phyloP scores from a whole-genome alignment of 2,113 vertebrate species.

The Oxygymnocypris stewartii region DNA sequence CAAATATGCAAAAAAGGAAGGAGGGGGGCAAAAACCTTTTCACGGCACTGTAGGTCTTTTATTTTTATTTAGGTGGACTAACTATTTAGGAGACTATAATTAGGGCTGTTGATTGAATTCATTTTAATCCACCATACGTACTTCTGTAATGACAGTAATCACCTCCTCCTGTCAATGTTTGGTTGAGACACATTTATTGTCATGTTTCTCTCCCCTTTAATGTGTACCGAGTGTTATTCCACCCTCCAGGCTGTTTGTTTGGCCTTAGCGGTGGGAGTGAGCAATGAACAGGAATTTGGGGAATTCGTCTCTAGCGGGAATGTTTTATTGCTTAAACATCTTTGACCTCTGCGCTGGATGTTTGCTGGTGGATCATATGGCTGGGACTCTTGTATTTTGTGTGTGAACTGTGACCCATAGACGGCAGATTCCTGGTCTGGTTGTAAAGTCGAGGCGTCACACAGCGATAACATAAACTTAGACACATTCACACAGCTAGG shows the following conservation, averaged over 20 bases:
- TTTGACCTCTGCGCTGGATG: neutral
- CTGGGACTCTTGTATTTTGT: neutral
- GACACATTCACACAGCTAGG: neutral
- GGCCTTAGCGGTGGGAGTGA: neutral
- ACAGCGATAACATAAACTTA: neutral
- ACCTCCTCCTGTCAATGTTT: conserved; percentile 3
- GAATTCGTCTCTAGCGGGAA: neutral
- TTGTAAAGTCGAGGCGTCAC: neutral
- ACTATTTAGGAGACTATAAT: neutral
- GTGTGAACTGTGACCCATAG: conserved; percentile 6
- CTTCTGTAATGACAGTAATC: neutral
- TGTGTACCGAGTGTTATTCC: neutral
- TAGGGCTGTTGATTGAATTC: neutral
- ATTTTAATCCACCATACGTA: neutral
- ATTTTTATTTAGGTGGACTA: neutral
- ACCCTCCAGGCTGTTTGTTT: conserved; percentile 14
- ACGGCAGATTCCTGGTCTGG: neutral
- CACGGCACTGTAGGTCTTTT: no score
- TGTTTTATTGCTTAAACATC: conserved; percentile 11
- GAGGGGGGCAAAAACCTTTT: no score
- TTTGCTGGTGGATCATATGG: neutral
- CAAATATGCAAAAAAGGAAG: no score
- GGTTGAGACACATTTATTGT: neutral
- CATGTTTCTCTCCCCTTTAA: neutral
- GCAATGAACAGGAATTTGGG: neutral